Percentiles rank a stretch among this genome's conserved stretches.
Evolutionary conservation across 2,888 invertebrate genomes (phyloP).

Genomic region (Campoplex capitator): DNA sequence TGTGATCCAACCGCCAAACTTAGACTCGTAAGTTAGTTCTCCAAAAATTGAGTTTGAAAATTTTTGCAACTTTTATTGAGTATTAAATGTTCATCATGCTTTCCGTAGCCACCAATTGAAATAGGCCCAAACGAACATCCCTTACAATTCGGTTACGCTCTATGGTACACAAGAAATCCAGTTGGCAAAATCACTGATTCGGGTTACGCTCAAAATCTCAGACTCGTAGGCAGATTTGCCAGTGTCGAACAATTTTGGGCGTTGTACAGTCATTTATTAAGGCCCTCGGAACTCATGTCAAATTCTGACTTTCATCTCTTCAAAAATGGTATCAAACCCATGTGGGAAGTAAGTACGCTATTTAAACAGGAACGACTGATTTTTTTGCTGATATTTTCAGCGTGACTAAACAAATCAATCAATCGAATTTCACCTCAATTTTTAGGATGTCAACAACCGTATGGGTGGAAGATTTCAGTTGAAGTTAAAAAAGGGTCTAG

Average conservation of each 20-base stretch:
- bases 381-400: neutral
- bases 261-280: conserved; percentile 95
- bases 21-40: conserved; percentile 68
- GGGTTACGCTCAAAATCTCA: conserved; percentile 92
- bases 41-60: too few relatives aligned
- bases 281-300: conserved; percentile 95
- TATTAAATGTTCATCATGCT: conserved; percentile 10
- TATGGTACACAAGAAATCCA: conserved; percentile 92
- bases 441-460: conserved; percentile 95
- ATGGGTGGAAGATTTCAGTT: conserved; percentile 99
- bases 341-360: conserved; percentile 93
- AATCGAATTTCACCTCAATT: neutral
- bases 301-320: conserved; percentile 98
- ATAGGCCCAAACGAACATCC: conserved; percentile 95
- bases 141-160: conserved; percentile 96
- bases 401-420: neutral
- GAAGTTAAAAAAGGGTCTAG: conserved; percentile 96
- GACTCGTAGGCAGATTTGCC: conserved; percentile 94
- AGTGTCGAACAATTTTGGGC: conserved; percentile 99
- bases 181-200: conserved; percentile 87
- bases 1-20: conserved; percentile 79
- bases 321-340: conserved; percentile 98
- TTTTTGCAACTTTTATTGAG: neutral
- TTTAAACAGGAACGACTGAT: neutral
- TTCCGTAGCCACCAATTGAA: conserved; percentile 87